Conservation (phyloP, 1,140 invertebrate species). For the Ladona fulva region DNA sequence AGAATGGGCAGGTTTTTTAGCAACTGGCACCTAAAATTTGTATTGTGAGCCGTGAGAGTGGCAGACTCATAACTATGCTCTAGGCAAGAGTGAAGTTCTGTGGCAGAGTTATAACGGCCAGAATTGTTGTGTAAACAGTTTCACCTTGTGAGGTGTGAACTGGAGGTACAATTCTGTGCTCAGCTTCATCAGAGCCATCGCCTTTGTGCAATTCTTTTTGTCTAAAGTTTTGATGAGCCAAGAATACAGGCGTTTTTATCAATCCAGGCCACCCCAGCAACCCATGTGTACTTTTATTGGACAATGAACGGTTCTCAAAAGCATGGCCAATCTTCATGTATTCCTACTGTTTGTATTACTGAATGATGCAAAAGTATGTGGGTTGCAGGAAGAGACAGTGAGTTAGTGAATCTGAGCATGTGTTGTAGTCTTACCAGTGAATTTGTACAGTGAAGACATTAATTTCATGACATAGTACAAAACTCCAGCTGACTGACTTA, state of each 20-base stretch:
- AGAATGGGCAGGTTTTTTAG: not conserved
- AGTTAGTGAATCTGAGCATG: constrained; percentile 4
- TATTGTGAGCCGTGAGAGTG: not conserved
- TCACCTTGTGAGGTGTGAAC: not conserved
- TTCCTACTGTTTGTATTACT: not conserved
- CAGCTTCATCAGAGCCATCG: not conserved
- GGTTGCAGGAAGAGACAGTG: not conserved
- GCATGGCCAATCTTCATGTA: constrained; percentile 8
- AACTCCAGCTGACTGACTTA: constrained; percentile 4
- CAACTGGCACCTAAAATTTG: not conserved
- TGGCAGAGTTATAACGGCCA: not conserved
- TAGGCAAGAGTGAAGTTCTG: not conserved
- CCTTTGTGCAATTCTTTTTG: not conserved
- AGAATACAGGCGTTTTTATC: not conserved
- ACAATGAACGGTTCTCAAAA: not conserved
- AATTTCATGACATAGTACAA: constrained; percentile 10
- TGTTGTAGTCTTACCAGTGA: constrained; percentile 9
- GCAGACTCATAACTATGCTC: not conserved
- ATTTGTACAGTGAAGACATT: constrained; percentile 7
- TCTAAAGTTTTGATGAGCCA: not conserved
- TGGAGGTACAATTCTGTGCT: constrained; percentile 4
- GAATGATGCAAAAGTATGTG: constrained; percentile 8
- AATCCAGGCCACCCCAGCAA: not conserved
- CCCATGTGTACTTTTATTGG: constrained; percentile 5
- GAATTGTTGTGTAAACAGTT: not conserved